phyloP scores from a whole-genome alignment of 2,888 invertebrate species.

The Ennomos quercinarius region DNA sequence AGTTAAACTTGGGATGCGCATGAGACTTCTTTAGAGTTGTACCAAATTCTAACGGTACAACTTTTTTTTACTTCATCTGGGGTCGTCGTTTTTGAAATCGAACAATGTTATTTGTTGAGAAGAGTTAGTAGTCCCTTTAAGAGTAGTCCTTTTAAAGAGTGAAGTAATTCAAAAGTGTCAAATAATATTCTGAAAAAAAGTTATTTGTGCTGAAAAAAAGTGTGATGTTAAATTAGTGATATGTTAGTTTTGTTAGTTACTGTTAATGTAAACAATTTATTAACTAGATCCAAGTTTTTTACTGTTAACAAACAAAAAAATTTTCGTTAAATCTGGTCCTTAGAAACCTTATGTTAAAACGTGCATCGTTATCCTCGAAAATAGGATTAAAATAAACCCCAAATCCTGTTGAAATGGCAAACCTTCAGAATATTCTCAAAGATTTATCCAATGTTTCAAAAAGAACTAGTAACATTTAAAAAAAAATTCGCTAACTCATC shows the following conservation, averaged over 20 bases:
- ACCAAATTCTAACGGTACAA: no score
- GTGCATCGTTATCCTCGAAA: slow-evolving; percentile 37
- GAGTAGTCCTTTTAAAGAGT: not conserved
- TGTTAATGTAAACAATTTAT: slow-evolving; percentile 22
- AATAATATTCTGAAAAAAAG: not conserved
- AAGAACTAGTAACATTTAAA: slow-evolving; percentile 58
- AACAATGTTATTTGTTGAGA: not conserved
- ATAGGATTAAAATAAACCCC: slow-evolving; percentile 52
- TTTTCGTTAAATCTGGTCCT: slow-evolving; percentile 2
- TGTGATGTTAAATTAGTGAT: slow-evolving; percentile 2
- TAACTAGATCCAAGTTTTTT: not conserved
- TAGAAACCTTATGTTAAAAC: slow-evolving; percentile 2
- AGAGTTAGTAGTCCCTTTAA: not conserved
- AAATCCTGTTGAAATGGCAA: slow-evolving; percentile 37
- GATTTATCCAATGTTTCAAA: slow-evolving; percentile 44
- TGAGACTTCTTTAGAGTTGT: no score
- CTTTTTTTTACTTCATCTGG: no score
- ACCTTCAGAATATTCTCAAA: not conserved
- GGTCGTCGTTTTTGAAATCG: not conserved
- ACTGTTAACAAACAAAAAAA: slow-evolving; percentile 7
- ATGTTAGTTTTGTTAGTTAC: slow-evolving; percentile 17
- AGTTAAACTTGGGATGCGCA: no score
- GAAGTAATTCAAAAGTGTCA: not conserved
- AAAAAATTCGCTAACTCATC: slow-evolving; percentile 54
- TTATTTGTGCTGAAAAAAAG: slow-evolving; percentile 18